Evolutionary conservation across 2,888 invertebrate species (phyloP).

Genomic region (Diarsia rubi): DNA sequence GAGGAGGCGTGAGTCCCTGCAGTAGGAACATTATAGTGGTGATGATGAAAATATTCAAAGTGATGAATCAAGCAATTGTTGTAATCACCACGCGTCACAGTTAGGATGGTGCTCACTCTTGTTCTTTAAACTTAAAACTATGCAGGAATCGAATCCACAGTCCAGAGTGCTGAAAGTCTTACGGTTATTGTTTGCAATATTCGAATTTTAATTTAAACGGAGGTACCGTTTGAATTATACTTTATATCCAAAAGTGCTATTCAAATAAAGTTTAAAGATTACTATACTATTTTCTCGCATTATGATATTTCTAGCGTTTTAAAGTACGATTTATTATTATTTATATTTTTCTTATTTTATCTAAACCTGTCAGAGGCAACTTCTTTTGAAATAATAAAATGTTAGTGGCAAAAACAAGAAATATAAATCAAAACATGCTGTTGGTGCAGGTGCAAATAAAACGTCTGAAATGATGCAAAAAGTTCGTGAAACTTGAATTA

Average conservation of each 20-base stretch:
- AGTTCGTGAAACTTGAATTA: background rate
- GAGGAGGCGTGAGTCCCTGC: no score
- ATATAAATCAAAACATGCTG: conserved; percentile 12
- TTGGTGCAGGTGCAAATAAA: conserved; percentile 57
- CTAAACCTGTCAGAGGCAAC: background rate
- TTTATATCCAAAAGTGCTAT: background rate
- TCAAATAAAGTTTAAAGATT: no score
- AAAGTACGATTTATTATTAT: background rate
- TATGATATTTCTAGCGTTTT: background rate
- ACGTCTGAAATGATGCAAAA: conserved; percentile 40
- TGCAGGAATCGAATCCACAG: background rate
- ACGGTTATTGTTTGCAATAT: background rate
- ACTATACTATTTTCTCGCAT: background rate
- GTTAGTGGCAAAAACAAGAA: background rate
- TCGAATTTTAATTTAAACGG: background rate
- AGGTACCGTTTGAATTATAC: background rate
- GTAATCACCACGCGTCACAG: background rate
- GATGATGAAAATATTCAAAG: background rate
- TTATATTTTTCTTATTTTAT: background rate
- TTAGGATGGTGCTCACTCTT: background rate
- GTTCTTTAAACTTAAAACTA: background rate
- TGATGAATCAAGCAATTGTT: no score
- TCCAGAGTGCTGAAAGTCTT: background rate
- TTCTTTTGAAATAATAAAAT: background rate
- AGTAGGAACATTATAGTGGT: no score